Evolutionary conservation across 2,797 vertebrate genomes (phyloP), one percentile per base, ranked within the genome.

Genomic region (Tauraco hartlaubi): DNA sequence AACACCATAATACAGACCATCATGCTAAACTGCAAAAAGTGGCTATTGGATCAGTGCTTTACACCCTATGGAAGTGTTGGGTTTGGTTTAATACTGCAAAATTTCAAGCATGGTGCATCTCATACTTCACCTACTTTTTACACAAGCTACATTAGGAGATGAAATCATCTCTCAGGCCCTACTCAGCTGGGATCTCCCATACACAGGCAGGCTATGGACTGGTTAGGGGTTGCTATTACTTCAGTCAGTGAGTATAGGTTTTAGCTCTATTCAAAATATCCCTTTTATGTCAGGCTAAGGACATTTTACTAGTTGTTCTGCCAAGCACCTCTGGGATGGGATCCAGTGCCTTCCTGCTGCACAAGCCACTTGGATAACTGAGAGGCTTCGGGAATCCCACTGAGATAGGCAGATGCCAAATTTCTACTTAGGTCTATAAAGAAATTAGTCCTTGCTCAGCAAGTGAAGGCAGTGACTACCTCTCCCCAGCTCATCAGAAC

Each of bases 1-100:
- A 21, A 12, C 55, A 19, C 8, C 28, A 9, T 44, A n/a, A 35
- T 19, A 7, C 3, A n/a, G 7, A 12, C 10, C 1, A 0, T 28
- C 12, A n/a, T 9, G 18, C 5, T 51, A 37, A 59, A 11, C 9
- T 37, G 9, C 56, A 78, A 83, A 78, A 63, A 2, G 23, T 23
- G 15, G 16, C 33, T 11, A 22, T 15, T 31, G 23, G 12, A 33
- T 17, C 7, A n/a, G 16, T 35, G 67, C 2, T 78, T 64, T 67
- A 26, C 3, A 33, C 3, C 5, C 2, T 19, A 5, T 49, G 10
- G 15, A 76, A 87, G 4, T 20, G 7, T 18, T 35, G 2, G 5
- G 0, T 67, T 87, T 63, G 33, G 33, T 29, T 8, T 66, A 67
- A 71, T 18, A 11, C 2, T 22, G 23, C 18, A 64, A 66, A 41